Evolutionary conservation across 2,113 vertebrate genomes (phyloP).

Genomic region (Psettodes erumei): DNA sequence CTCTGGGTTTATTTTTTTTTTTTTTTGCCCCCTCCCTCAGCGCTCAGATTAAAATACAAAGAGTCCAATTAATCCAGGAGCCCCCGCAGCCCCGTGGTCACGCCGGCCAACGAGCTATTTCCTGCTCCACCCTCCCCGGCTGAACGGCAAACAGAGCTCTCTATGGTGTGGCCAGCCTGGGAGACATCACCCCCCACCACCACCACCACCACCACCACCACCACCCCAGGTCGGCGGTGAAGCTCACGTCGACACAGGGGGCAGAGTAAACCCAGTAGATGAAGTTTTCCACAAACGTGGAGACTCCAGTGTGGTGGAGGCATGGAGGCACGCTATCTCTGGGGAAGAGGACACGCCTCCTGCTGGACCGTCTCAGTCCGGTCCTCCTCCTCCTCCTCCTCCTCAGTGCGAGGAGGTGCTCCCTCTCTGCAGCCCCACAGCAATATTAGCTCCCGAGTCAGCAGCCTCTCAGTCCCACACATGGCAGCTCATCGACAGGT

Average conservation of each 20-base stretch:
- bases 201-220: too few species aligned
- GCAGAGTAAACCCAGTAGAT: neutral
- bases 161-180: slow-evolving; percentile 34
- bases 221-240: slow-evolving; percentile 26
- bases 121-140: slow-evolving; percentile 80
- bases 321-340: slow-evolving; percentile 11
- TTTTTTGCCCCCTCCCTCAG: neutral
- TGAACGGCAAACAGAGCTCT: slow-evolving; percentile 71
- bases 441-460: slow-evolving; percentile 23
- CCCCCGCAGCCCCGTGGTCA: slow-evolving; percentile 47
- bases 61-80: slow-evolving; percentile 66
- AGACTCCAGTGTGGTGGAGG: neutral
- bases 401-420: slow-evolving; percentile 36
- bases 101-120: slow-evolving; percentile 72
- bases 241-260: neutral
- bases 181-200: slow-evolving; percentile 38
- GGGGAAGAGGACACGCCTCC: slow-evolving; percentile 52
- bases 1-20: too few species aligned
- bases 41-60: slow-evolving; percentile 70
- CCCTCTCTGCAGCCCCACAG: slow-evolving; percentile 5
- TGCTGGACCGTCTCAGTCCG: slow-evolving; percentile 22
- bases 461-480: neutral
- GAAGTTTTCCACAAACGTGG: neutral
- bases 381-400: slow-evolving; percentile 50
- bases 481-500: slow-evolving; percentile 29